Conservation (phyloP, 2,113 vertebrate genomes). For the Pithys albifrons region DNA sequence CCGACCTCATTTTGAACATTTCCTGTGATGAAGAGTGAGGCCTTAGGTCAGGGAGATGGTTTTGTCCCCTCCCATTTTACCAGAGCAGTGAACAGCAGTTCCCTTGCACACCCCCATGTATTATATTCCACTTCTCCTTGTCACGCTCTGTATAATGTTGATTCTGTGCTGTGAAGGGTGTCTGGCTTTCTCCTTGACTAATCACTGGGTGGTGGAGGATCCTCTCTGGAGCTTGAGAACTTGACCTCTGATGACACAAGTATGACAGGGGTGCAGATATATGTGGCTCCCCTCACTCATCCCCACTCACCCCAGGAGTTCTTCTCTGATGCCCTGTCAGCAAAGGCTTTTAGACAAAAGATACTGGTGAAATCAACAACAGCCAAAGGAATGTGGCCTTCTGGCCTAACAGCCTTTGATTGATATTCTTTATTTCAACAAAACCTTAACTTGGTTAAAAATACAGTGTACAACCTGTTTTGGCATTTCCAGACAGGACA, state of each 20-base stretch:
- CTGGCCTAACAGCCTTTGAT: slow-evolving; percentile 46
- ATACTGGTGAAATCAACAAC: slow-evolving; percentile 44
- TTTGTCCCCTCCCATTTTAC: not conserved
- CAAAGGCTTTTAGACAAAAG: slow-evolving; percentile 46
- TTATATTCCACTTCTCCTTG: slow-evolving; percentile 30
- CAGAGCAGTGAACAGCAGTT: not conserved
- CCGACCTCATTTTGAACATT: not conserved
- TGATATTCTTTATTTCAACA: slow-evolving; percentile 64
- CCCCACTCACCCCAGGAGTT: slow-evolving; percentile 14
- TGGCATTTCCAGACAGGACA: slow-evolving; percentile 36
- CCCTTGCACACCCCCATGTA: not conserved
- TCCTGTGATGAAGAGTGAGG: not conserved
- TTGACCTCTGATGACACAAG: slow-evolving; percentile 5
- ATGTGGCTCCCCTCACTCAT: slow-evolving; percentile 33
- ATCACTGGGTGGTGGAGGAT: slow-evolving; percentile 8
- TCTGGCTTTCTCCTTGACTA: slow-evolving; percentile 30
- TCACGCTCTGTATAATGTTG: not conserved
- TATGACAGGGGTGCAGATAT: not conserved
- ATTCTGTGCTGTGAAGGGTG: slow-evolving; percentile 41
- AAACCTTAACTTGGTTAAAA: slow-evolving; percentile 47
- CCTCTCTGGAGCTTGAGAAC: slow-evolving; percentile 55
- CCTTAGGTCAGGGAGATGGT: not conserved
- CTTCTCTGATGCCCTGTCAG: slow-evolving; percentile 17
- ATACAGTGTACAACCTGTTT: slow-evolving; percentile 30
- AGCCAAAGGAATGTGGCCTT: slow-evolving; percentile 56